These are phyloP conservation scores for Sylvia borin DNA, from an alignment of 2,797 vertebrate genomes.

Conservation along the genomic window DNA sequence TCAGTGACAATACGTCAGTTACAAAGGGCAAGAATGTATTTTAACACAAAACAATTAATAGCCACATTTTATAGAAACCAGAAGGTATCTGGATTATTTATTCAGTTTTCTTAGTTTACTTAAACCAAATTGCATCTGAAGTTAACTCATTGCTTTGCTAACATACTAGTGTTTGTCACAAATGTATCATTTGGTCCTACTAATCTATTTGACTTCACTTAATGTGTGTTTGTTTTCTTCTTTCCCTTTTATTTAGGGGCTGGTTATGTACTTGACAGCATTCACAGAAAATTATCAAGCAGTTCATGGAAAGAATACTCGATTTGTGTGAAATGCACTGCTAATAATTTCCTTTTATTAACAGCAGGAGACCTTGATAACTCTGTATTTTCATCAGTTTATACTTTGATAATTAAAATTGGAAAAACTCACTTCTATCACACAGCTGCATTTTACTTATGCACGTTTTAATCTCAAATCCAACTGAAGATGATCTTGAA, in stretches of 20 bases:
- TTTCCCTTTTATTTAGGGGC: neutral
- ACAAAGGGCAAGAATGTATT: neutral
- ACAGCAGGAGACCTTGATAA: neutral
- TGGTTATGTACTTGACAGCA: neutral
- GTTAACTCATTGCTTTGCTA: neutral
- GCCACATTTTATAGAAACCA: neutral
- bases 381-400: neutral
- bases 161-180: neutral
- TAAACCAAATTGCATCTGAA: neutral
- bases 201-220: neutral
- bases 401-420: constrained; percentile 27
- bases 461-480: neutral
- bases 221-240: neutral
- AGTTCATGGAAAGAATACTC: constrained; percentile 18
- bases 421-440: neutral
- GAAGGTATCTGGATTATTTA: neutral
- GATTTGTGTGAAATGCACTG: neutral
- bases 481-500: neutral
- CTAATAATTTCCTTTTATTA: constrained; percentile 18
- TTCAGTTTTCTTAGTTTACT: neutral
- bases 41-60: constrained; percentile 24
- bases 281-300: constrained; percentile 2
- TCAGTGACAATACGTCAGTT: neutral
- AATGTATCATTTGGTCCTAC: neutral
- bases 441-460: neutral